Base-by-base conservation (phyloP, 1,140 invertebrate species). In the Venturia canescens region DNA sequence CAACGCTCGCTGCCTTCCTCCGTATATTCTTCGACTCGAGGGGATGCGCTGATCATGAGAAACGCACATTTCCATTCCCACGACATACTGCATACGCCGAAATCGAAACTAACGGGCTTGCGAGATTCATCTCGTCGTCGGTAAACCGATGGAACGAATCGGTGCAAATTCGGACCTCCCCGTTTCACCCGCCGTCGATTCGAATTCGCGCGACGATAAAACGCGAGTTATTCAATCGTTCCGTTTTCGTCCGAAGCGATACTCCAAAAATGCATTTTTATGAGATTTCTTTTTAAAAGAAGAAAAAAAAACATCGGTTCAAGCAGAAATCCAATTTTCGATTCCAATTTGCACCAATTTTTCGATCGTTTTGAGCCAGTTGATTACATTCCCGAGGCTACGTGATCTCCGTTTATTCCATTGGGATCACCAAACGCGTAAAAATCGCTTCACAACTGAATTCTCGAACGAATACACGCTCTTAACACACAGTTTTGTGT, bases 31-130 rank as follows among this genome's bases (percentile, higher is more conserved):
- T 53, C 11, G 48, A 21, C 13, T 75, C 44, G 50, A 75, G 23
- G 50, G 71, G 23, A 66, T 57, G 26, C 23, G 23, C 31, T 75
- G 7, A 75, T 57, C 44, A 50, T 57, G 34, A 75, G 23, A 48
- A 16, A 75, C 31, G 50, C 15, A 66, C 13, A 44, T 50, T 4
- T 48, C 50, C 11, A 75, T 66, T 66, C 38, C 57, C 50, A 26
- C 48, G 26, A 75, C 26, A 50, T 26, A 27, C 29, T 44, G 38
- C 13, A 44, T 50, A 75, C 50, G 5, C 48, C 27, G 71, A 6
- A 48, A 57, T 48, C 27, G 44, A 18, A 21, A 75, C 71, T 75
- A 75, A 75, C 71, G 71, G 48, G 48, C n/a, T 18, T 27, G 21
- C 9, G 23, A 53, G 57, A 57, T 31, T 26, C 44, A 75, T 29